Percentiles rank a stretch among this genome's conserved stretches.
Evolutionary conservation across 2,797 vertebrate genomes (phyloP).

Genomic region (Octomys mimax): DNA sequence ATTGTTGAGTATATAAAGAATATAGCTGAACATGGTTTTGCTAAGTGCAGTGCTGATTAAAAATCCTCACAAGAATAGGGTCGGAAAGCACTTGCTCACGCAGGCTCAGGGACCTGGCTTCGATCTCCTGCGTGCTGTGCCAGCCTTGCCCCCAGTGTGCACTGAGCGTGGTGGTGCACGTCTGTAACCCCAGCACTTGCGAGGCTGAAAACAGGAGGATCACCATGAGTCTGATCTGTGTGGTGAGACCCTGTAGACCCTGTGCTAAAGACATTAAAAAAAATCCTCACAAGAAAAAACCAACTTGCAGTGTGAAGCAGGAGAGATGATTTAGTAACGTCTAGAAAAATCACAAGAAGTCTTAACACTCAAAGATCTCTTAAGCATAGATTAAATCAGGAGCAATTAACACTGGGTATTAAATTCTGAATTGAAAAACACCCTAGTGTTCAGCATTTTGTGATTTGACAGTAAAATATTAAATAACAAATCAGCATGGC

Average conservation of each 20-base stretch:
- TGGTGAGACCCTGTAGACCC: too few species aligned
- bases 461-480: slow-evolving; percentile 71
- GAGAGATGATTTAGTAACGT: not conserved
- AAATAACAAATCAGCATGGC: slow-evolving; percentile 51
- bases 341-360: not conserved
- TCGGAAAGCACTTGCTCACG: too few species aligned
- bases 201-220: too few species aligned
- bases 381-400: slow-evolving; percentile 8
- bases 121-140: too few species aligned
- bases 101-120: too few species aligned
- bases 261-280: too few species aligned
- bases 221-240: too few species aligned
- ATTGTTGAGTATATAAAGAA: not conserved
- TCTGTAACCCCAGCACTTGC: too few species aligned
- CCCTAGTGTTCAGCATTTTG: slow-evolving; percentile 14
- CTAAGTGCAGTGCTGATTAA: not conserved
- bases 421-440: slow-evolving; percentile 64
- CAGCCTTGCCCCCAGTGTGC: too few species aligned
- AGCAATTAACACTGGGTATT: slow-evolving; percentile 54
- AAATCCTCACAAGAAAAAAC: not conserved
- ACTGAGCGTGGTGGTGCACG: too few species aligned
- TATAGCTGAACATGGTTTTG: not conserved
- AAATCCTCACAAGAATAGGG: not conserved
- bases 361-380: slow-evolving; percentile 8
- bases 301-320: not conserved